These are phyloP conservation scores for Butorides virescens DNA, from an alignment of 2,113 vertebrate genomes.

Conservation along the genomic window DNA sequence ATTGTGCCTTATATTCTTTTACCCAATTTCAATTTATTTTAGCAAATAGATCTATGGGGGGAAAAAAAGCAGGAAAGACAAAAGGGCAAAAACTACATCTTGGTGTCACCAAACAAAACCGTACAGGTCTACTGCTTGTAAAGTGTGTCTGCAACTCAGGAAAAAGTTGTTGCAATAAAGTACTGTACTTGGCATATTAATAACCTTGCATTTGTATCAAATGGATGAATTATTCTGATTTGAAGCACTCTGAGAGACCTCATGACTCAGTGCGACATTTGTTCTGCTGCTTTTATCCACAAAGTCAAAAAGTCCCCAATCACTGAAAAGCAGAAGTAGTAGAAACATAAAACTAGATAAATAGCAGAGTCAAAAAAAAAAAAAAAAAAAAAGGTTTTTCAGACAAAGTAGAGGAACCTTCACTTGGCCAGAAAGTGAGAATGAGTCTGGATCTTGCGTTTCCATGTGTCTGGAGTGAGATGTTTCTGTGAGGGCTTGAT, in stretches of 20 bases:
- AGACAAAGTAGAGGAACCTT: background rate
- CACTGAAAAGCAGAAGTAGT: background rate
- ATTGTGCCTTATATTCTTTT: slow-evolving; percentile 76
- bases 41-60: slow-evolving; percentile 76
- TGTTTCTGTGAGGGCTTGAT: background rate
- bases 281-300: background rate
- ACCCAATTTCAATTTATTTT: slow-evolving; percentile 81
- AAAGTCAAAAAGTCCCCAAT: background rate
- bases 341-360: background rate
- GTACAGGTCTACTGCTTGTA: slow-evolving; percentile 11
- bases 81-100: slow-evolving; percentile 54
- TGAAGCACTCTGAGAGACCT: background rate
- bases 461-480: background rate
- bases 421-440: background rate
- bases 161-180: background rate
- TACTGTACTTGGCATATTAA: background rate
- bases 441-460: background rate
- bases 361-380: background rate
- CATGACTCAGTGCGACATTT: background rate
- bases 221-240: background rate
- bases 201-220: background rate
- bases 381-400: background rate
- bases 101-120: slow-evolving; percentile 42
- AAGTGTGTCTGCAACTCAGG: background rate
- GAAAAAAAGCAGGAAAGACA: slow-evolving; percentile 34